These are phyloP conservation scores for Planococcus citri DNA, from an alignment of 1,140 invertebrate species.

Conservation along the genomic window DNA sequence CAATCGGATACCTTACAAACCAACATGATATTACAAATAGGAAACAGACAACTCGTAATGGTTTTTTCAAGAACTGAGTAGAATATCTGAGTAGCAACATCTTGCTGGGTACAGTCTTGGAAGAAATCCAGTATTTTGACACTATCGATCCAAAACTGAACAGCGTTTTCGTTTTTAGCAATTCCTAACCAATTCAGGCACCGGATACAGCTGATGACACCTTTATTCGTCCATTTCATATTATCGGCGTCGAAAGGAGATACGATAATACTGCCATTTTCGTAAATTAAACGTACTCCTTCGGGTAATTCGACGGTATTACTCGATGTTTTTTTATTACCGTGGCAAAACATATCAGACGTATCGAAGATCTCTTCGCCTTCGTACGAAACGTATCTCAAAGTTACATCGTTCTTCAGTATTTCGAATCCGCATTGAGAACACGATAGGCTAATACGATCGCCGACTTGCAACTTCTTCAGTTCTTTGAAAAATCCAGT, in stretches of 20 bases:
- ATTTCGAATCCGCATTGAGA: neutral
- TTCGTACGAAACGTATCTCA: neutral
- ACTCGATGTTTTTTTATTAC: neutral
- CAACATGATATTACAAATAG: slow-evolving; percentile 15
- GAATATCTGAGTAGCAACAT: neutral
- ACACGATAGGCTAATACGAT: neutral
- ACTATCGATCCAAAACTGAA: neutral
- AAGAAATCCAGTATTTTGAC: neutral
- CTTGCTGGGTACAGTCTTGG: neutral
- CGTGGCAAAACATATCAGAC: slow-evolving; percentile 1
- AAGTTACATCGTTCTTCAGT: neutral
- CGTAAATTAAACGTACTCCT: neutral
- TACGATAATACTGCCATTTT: neutral
- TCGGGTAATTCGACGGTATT: neutral
- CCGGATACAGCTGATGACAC: neutral
- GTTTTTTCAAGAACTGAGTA: neutral
- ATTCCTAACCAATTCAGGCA: neutral
- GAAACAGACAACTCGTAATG: neutral
- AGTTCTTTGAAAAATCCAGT: neutral
- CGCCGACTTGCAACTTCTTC: neutral
- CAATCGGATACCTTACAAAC: neutral
- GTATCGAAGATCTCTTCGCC: neutral
- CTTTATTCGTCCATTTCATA: neutral
- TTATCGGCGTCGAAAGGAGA: neutral
- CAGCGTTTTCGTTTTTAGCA: neutral